Evolutionary conservation across 2,888 invertebrate genomes (phyloP), one percentile per base, ranked within the genome.

Genomic region (Spodoptera picta): DNA sequence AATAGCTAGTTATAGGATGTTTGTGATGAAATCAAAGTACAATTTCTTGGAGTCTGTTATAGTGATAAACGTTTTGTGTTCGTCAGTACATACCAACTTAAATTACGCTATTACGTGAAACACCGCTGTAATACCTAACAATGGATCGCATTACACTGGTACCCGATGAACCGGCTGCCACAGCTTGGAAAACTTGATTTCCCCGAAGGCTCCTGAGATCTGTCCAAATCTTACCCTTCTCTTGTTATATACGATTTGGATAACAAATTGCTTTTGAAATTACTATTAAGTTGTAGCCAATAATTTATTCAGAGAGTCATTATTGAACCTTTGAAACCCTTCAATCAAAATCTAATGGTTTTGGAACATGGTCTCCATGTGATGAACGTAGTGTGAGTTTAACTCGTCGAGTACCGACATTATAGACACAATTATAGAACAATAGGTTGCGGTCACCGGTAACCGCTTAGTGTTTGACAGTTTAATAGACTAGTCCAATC

Each of bases 131-230:
- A 88, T 87, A 85, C 81, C 79, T 83, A 82, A 84, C 86, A 85
- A 82, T 85, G 82, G 83, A 75, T 82, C 82, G 80, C 84, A 85
- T 85, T 83, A 85, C 78, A 79, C 57, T 46, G 77, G 73, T 75
- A 75, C 75, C 64, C 84, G 79, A 84, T 84, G 83, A 73, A 70
- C 72, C 75, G 64, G 49, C 69, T 73, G 72, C 65, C 66, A 60
- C 79, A 76, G 72, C 73, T 69, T 79, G 81, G 79, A 84, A 80
- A 83, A 77, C 80, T 83, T 89, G 89, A 88, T 90, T 89, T 89
- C 88, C 87, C 88, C 77, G 63, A 82, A 86, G 87, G 81, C 82
- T 61, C 66, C 56, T 53, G 59, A 75, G 79, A 79, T 75, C 75
- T 73, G 71, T 75, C 78, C 65, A 79, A 75, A 77, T 74, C 81